Percentiles rank a stretch among this genome's conserved stretches.
Conservation (phyloP, 2,113 vertebrate species). For the Notiomystis cincta region DNA sequence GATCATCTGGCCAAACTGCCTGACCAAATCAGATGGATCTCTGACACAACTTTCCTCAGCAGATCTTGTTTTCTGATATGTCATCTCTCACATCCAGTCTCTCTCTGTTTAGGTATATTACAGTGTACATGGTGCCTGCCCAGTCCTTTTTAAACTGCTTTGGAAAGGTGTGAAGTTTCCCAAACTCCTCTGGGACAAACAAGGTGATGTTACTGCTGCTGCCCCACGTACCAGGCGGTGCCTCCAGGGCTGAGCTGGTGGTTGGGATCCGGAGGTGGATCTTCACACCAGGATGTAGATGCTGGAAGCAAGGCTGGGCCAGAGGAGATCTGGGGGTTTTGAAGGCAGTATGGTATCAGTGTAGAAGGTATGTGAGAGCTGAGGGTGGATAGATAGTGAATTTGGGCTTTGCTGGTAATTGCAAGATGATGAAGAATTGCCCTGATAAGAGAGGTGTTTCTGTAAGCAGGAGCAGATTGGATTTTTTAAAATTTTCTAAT, state of each 20-base stretch:
- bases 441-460: neutral
- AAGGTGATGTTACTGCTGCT: neutral
- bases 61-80: neutral
- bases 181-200: neutral
- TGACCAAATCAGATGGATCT: neutral
- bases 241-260: fast-evolving
- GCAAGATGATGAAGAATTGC: neutral
- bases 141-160: neutral
- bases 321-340: neutral
- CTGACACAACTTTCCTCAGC: neutral
- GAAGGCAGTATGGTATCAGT: neutral
- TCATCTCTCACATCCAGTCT: neutral
- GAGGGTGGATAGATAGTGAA: neutral
- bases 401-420: neutral
- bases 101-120: neutral
- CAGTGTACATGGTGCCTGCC: neutral
- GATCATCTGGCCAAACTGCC: neutral
- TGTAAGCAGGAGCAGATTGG: neutral
- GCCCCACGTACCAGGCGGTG: fast-evolving
- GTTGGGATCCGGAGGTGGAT: neutral
- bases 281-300: neutral
- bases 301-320: neutral
- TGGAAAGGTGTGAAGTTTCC: neutral
- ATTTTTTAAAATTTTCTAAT: too few relatives aligned
- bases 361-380: neutral